Evolutionary conservation across 2,113 vertebrate species (phyloP), one percentile per base, ranked within the genome.

Genomic region (Paradisaea rubra): DNA sequence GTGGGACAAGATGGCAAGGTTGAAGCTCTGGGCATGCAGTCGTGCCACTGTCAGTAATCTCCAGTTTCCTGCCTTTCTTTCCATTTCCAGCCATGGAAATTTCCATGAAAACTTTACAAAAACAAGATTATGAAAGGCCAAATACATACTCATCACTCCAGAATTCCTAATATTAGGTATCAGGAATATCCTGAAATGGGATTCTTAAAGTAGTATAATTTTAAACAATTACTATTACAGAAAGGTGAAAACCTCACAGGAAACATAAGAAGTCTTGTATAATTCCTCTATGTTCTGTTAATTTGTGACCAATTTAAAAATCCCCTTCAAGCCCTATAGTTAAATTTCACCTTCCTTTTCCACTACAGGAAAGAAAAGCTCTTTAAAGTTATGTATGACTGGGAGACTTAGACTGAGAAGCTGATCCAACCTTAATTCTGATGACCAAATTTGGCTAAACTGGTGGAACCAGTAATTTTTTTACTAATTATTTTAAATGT

Each of bases 21-120:
- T 54, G 56, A 85, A 85, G 24, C 24, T 77, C 20, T 45, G 49
- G 57, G 41, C 23, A 37, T 1, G 22, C 22, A 89, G 14, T 39
- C 0, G 0, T 64, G 66, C 37, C 49, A 56, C 24, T 28, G 31
- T 20, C 37, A 81, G 56, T 21, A 44, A 31, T 53, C 33, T 42
- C 11, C 19, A 31, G 35, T 39, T 28, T 73, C 13, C 15, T 2
- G 2, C 42, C 10, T 73, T 83, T 81, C 52, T 79, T 80, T 22
- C 27, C 21, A 1, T 77, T 77, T 93, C 35, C 16, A 78, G 21
- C 5, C 23, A 56, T 24, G 35, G 42, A 78, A 78, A 78, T 93
- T 85, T 84, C 35, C 35, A 18, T 44, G 4, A 63, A 70, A 89
- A 54, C 14, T 17, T 27, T 24, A 63, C 30, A 73, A 61, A 69